A percentile compares a stretch with the other conserved stretches of the same genome.
phyloP scores from a whole-genome alignment of 2,797 vertebrate species.

The Falco rusticolus region DNA sequence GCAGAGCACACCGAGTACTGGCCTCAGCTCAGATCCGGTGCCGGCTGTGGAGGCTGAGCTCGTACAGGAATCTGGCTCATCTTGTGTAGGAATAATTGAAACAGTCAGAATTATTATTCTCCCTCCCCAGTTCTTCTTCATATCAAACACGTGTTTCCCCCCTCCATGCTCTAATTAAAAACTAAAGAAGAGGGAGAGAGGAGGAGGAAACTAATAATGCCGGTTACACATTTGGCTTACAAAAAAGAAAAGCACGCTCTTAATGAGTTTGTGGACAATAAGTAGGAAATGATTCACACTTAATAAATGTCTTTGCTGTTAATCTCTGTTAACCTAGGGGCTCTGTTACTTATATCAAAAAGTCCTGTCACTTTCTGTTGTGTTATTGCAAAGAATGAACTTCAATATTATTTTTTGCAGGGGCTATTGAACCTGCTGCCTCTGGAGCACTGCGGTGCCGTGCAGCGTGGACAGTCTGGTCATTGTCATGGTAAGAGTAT shows the following conservation, averaged over 20 bases:
- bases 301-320: slow-evolving; percentile 58
- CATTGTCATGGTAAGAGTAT: fast-evolving
- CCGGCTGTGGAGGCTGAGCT: background rate
- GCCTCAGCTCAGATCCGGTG: background rate
- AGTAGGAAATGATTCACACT: slow-evolving; percentile 64
- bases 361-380: slow-evolving; percentile 53
- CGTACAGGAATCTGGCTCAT: background rate
- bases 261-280: slow-evolving; percentile 51
- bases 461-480: background rate
- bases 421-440: slow-evolving; percentile 8
- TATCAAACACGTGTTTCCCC: background rate
- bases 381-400: slow-evolving; percentile 41
- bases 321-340: slow-evolving; percentile 50
- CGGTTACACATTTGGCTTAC: slow-evolving; percentile 52
- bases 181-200: slow-evolving; percentile 25
- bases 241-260: slow-evolving; percentile 18
- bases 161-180: slow-evolving; percentile 56
- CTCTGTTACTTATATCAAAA: slow-evolving; percentile 46
- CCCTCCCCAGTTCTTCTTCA: background rate
- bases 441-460: background rate
- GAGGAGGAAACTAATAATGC: slow-evolving; percentile 54
- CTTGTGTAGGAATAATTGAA: slow-evolving; percentile 15
- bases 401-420: slow-evolving; percentile 11
- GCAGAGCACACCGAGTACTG: background rate
- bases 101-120: slow-evolving; percentile 23